phyloP scores from a whole-genome alignment of 2,888 invertebrate species.

The Odontocolon sp. region DNA sequence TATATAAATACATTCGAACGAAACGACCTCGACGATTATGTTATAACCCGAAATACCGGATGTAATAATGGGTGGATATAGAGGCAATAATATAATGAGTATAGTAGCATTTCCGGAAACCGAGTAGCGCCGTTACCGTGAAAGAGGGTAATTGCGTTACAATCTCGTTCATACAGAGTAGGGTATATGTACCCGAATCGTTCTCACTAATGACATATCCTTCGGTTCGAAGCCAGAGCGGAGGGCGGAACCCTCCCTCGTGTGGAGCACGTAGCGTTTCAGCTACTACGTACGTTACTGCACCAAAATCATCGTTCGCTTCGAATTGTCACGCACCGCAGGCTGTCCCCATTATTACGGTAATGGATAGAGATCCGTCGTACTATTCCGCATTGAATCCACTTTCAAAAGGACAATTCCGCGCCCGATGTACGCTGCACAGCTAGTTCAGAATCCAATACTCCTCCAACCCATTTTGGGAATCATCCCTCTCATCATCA shows the following conservation, averaged over 20 bases:
- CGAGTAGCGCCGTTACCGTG: conserved; percentile 4
- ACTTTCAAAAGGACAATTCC: conserved; percentile 52
- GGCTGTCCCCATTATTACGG: conserved; percentile 43
- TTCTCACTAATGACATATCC: conserved; percentile 54
- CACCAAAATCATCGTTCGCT: conserved; percentile 50
- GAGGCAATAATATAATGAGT: conserved; percentile 9
- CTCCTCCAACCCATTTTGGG: neutral
- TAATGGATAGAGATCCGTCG: conserved; percentile 43
- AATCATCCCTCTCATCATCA: neutral
- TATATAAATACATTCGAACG: neutral
- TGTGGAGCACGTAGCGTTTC: neutral
- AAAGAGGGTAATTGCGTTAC: conserved; percentile 49
- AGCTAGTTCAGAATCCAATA: conserved; percentile 6
- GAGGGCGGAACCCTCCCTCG: neutral
- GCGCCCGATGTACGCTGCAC: conserved; percentile 7
- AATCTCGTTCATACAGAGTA: conserved; percentile 33
- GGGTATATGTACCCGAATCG: conserved; percentile 37
- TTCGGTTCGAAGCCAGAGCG: conserved; percentile 18
- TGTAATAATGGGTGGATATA: neutral
- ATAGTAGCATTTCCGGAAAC: neutral
- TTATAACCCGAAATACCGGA: conserved; percentile 1
- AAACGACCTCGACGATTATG: neutral
- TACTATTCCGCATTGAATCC: conserved; percentile 26
- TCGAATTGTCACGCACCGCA: conserved; percentile 48
- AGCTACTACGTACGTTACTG: conserved; percentile 2